Evolutionary conservation across 2,113 vertebrate species (phyloP), one percentile per base, ranked within the genome.

Genomic region (Ailuropoda melanoleuca): DNA sequence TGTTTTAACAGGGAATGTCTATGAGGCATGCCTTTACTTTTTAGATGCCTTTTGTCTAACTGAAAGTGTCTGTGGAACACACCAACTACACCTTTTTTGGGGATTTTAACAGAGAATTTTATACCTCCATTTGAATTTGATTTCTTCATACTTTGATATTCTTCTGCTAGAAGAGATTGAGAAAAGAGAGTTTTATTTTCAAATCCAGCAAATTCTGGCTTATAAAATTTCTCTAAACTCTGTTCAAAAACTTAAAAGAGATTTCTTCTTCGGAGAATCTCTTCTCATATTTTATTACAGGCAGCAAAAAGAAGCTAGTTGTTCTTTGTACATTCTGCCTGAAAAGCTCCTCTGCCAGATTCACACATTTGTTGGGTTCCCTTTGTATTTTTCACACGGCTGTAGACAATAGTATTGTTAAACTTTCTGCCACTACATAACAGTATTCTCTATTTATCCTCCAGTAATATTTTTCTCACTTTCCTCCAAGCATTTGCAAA

Each of bases 151-250:
- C 43, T 91, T 64, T 83, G 31, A 82, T 68, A 68, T 39, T 85
- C 26, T 93, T 96, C 84, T 64, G n/a, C 11, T 70, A 15, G 13
- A 66, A 96, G n/a, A 95, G 24, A 94, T 11, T 68, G 10, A 95
- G 68, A 90, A 96, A 91, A 93, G n/a, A 96, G 95, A 91, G 43
- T 81, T 95, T 82, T 72, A 66, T 56, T 96, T 74, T 96, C 53
- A 96, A 96, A 85, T 85, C 75, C 62, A 95, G n/a, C 11, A 74
- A 90, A 5, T 91, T 90, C 55, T 85, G 86, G 50, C 6, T 96
- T 43, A 75, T 43, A 46, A 37, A 46, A 84, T 93, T 88, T 93
- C 86, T 88, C 95, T 18, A 91, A 95, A 96, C 90, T 80, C 53
- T 88, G 53, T n/a, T 88, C 11, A 80, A 64, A 95, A 85, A 15